Base-by-base conservation (phyloP, 2,113 vertebrate species). In the Egretta garzetta region DNA sequence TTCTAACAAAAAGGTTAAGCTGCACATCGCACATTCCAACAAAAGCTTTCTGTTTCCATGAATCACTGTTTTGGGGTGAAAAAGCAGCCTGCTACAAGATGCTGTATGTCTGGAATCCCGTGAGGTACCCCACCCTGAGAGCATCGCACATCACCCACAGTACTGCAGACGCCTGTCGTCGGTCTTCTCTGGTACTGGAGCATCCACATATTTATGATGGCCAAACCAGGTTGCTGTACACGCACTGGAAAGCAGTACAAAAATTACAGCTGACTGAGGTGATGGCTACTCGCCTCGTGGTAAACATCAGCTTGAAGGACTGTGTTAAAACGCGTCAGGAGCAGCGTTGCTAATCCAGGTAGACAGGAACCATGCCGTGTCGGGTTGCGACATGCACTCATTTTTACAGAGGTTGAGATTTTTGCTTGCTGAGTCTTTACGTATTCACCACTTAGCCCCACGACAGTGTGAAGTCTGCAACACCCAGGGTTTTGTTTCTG, bases 161-260 rank as follows among this genome's bases (percentile, higher is more conserved):
- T 3, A 2, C 45, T n/a, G 47, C 63, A 28, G 41, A 4, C 0
- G 0, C 5, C 43, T n/a, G 20, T 12, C 3, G 0, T 14, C 35
- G 24, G 13, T 32, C 23, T 20, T 24, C 52, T 75, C 30, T 62
- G 5, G 32, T 24, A 5, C 45, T 26, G 24, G 12, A 66, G 15
- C 55, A n/a, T 14, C 70, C 2, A 0, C 10, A 2, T 10, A 1
- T 16, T 75, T 50, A 3, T 2, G 33, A 9, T 11, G 24, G 52
- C 47, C 52, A 60, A 30, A 67, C 3, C 28, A 14, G 14, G 20
- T 15, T n/a, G 15, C 27, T 35, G 21, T 9, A 6, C 0, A 0
- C 14, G 4, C 3, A 0, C 62, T 37, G 39, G 50, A 47, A 77
- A 66, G 41, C 27, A 41, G 6, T 3, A 20, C 20, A 79, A 35